Evolutionary conservation across 2,888 invertebrate species (phyloP), one percentile per base, ranked within the genome.

Genomic region (Diadromus collaris): DNA sequence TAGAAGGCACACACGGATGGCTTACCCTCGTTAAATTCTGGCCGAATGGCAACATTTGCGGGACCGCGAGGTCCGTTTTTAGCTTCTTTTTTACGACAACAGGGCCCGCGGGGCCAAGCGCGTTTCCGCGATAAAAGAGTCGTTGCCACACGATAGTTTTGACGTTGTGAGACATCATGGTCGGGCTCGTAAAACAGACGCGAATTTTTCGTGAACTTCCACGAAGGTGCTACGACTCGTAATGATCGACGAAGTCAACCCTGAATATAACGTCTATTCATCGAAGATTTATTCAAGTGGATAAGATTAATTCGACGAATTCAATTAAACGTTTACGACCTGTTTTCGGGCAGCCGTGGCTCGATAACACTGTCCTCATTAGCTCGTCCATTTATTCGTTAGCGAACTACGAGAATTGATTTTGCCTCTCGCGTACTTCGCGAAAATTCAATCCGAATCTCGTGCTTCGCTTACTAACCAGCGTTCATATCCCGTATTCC

Each of bases 321-420:
- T 54, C n/a, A 41, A 64, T 16, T 2, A 9, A 64, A 48, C 48
- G 56, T 44, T 44, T 44, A 6, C 29, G 68, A 69, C 44, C 41
- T 68, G 56, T 56, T 56, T 68, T 56, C 44, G 27, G 6, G 27
- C 13, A 51, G 29, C 16, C 6, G 6, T 29, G 6, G 27, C 24
- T 10, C n/a, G 16, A 16, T 54, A 16, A 16, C 13, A 27, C 16
- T 19, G 38, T 48, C 27, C 34, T 24, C 61, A 61, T 61, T 51
- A 56, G n/a, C 48, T 24, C 48, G 19, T 73, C 48, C 29, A 46
- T 73, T 38, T 58, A 58, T 58, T 65, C 56, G 46, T 34, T 29
- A n/a, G 21, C 27, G 13, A 73, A 73, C 41, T 58, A 58, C 44
- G 64, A 58, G 44, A 73, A 64, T 65, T 65, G 44, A 46, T 56